Evolutionary conservation across 2,113 vertebrate genomes (phyloP).

Genomic region (Lates calcarifer): DNA sequence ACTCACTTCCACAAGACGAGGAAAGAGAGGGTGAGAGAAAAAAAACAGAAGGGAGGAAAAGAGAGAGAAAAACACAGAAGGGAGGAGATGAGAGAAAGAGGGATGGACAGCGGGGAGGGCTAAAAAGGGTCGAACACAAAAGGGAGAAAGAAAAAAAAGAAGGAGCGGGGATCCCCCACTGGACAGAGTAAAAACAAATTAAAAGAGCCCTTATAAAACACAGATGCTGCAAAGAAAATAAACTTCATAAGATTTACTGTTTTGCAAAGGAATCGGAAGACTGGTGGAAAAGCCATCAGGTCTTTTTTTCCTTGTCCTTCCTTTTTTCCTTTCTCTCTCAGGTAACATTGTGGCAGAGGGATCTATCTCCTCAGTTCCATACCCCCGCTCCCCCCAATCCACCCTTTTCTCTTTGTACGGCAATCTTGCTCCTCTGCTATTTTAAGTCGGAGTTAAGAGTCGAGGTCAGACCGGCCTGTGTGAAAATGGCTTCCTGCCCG

Average conservation of each 20-base stretch:
- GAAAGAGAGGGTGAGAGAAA: slow-evolving; percentile 64
- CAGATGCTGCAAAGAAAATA: slow-evolving; percentile 99
- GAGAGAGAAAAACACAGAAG: slow-evolving; percentile 43
- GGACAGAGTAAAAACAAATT: slow-evolving; percentile 97
- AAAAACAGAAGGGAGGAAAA: slow-evolving; percentile 51
- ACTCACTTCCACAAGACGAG: slow-evolving; percentile 88
- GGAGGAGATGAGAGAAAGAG: slow-evolving; percentile 49
- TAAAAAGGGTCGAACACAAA: slow-evolving; percentile 90
- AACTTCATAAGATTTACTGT: slow-evolving; percentile 94
- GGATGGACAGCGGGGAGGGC: slow-evolving; percentile 71
- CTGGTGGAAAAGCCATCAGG: slow-evolving; percentile 95
- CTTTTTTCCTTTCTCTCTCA: slow-evolving; percentile 69
- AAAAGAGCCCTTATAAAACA: slow-evolving; percentile 97
- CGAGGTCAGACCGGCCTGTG: slow-evolving; percentile 80
- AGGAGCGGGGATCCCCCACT: slow-evolving; percentile 83
- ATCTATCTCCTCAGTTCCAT: slow-evolving; percentile 56
- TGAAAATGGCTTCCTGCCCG: slow-evolving; percentile 82
- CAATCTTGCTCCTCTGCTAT: slow-evolving; percentile 79
- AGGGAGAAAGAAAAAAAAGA: slow-evolving; percentile 82
- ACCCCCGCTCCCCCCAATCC: not conserved
- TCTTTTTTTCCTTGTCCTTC: slow-evolving; percentile 39
- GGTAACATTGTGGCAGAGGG: slow-evolving; percentile 78
- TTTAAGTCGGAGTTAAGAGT: slow-evolving; percentile 78
- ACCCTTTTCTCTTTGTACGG: slow-evolving; percentile 37
- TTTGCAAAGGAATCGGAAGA: slow-evolving; percentile 88